Evolutionary conservation across 2,113 vertebrate genomes (phyloP).

Genomic region (Seriola dumerili): DNA sequence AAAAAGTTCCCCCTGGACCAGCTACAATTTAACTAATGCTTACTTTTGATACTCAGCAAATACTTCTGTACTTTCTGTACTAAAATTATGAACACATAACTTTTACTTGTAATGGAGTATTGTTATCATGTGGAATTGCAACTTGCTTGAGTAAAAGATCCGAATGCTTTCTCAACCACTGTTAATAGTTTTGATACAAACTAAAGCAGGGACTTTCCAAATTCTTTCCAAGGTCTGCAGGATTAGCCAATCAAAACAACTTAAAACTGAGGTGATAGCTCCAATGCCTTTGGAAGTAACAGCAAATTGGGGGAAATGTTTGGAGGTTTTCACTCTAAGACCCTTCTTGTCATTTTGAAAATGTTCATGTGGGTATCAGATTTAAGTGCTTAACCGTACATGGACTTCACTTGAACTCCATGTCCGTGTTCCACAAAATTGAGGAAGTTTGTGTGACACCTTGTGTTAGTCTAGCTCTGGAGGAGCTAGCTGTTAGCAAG

Average conservation of each 20-base stretch:
- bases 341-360: neutral
- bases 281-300: neutral
- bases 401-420: slow-evolving; percentile 33
- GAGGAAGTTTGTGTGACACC: slow-evolving; percentile 54
- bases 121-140: neutral
- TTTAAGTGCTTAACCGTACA: neutral
- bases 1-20: neutral
- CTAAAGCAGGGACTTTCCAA: neutral
- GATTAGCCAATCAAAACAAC: neutral
- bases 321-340: neutral
- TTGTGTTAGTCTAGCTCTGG: slow-evolving; percentile 45
- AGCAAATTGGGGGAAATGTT: neutral
- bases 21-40: too few relatives aligned
- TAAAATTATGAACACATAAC: neutral
- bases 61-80: neutral
- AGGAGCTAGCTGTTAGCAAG: slow-evolving; percentile 71
- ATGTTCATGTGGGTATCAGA: slow-evolving; percentile 16
- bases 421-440: neutral
- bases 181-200: neutral
- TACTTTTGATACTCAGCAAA: too few relatives aligned
- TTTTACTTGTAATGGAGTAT: neutral
- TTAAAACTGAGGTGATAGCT: neutral
- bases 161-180: neutral
- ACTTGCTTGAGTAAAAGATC: neutral
- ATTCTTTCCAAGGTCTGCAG: neutral